Conservation (phyloP, 2,113 vertebrate genomes). For the Salminus brasiliensis region DNA sequence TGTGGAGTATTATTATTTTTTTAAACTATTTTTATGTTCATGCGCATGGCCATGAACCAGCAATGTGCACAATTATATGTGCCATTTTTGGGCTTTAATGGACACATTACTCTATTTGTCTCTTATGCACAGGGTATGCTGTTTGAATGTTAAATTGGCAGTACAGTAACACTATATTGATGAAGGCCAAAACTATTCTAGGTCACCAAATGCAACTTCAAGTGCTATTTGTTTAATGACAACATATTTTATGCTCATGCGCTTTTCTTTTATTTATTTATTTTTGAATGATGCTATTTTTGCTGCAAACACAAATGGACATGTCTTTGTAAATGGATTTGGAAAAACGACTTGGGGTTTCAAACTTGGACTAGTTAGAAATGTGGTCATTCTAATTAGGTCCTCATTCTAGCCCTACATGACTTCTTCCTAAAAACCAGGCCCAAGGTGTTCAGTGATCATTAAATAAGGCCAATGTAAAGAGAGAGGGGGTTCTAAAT, state of each 20-base stretch:
- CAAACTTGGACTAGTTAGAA: background rate
- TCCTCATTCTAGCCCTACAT: background rate
- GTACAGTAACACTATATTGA: background rate
- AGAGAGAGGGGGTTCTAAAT: conserved; percentile 38
- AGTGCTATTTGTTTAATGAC: background rate
- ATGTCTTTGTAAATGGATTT: background rate
- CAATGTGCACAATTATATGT: conserved; percentile 2
- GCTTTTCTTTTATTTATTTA: background rate
- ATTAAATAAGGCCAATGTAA: conserved; percentile 51
- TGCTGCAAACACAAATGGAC: background rate
- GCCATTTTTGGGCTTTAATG: background rate
- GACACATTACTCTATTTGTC: background rate
- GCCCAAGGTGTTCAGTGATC: background rate
- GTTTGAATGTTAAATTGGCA: background rate
- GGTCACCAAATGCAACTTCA: background rate
- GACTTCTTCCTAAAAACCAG: background rate
- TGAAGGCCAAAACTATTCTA: background rate
- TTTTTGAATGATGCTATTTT: background rate
- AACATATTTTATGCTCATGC: background rate
- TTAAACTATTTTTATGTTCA: conserved; percentile 1
- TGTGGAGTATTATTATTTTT: background rate
- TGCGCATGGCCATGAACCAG: conserved; percentile 22
- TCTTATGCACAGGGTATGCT: background rate
- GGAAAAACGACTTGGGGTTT: background rate
- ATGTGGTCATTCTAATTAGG: background rate